Conservation (phyloP, 2,797 vertebrate species). For the Potorous gilbertii region DNA sequence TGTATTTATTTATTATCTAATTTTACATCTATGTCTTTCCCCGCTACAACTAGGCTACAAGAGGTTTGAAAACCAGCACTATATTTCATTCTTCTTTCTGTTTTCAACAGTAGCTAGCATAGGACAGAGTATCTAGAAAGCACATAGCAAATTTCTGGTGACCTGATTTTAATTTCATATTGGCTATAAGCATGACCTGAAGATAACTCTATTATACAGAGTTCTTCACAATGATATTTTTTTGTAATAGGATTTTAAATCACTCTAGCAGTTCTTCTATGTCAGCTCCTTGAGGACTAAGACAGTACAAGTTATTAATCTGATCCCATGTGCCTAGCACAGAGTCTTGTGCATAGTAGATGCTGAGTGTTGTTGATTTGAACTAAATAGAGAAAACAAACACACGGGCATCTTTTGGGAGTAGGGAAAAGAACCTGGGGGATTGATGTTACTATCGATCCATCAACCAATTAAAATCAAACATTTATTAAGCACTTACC, state of each 20-base stretch:
- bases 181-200: not conserved
- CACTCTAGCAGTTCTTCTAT: not conserved
- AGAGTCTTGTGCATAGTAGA: not conserved
- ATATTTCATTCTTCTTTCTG: not conserved
- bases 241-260: not conserved
- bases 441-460: not conserved
- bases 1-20: not conserved
- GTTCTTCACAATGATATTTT: not conserved
- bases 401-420: not conserved
- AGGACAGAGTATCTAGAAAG: not conserved
- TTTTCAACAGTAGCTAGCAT: not conserved
- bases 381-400: not conserved
- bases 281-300: not conserved
- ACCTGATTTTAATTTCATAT: not conserved
- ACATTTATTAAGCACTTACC: not conserved
- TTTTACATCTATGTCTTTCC: not conserved
- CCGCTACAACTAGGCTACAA: not conserved
- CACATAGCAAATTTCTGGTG: not conserved
- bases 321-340: not conserved
- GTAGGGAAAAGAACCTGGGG: not conserved
- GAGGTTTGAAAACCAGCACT: not conserved
- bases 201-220: not conserved
- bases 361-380: not conserved
- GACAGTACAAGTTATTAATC: not conserved
- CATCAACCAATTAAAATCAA: not conserved